Conservation (phyloP, 2,797 vertebrate species). For the Phalanger gymnotis region DNA sequence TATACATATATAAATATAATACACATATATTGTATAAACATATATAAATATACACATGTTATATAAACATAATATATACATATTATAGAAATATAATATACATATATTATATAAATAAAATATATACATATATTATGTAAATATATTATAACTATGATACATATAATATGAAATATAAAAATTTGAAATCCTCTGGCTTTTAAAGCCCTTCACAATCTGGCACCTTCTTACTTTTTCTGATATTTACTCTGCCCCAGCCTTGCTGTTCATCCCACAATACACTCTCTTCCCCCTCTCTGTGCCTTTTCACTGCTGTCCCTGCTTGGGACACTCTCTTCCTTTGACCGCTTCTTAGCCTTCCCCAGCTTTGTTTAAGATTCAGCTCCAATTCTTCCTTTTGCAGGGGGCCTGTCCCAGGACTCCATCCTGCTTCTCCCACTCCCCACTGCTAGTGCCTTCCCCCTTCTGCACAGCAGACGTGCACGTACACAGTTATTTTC, state of each 20-base stretch:
- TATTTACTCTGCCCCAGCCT: background rate
- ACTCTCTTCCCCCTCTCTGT: background rate
- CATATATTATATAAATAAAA: too few species aligned
- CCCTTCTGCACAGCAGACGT: too few species aligned
- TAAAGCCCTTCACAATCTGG: background rate
- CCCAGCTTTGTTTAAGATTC: background rate
- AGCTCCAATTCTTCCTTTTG: background rate
- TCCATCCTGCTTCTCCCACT: background rate
- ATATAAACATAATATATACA: too few species aligned
- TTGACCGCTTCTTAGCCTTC: background rate
- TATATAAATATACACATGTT: too few species aligned
- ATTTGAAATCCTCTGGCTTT: background rate
- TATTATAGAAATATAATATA: too few species aligned
- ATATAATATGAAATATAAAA: background rate
- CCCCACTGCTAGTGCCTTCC: too few species aligned
- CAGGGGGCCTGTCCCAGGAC: background rate
- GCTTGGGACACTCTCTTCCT: background rate
- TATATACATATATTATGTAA: too few species aligned
- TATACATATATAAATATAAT: too few species aligned
- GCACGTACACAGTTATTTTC: background rate
- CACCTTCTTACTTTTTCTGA: background rate
- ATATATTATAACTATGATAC: too few species aligned
- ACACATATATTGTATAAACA: too few species aligned
- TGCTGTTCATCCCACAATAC: background rate
- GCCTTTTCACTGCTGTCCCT: background rate